Conservation (phyloP, 53 echinoderm and acorn worm species). For the Paracentrotus lividus region DNA sequence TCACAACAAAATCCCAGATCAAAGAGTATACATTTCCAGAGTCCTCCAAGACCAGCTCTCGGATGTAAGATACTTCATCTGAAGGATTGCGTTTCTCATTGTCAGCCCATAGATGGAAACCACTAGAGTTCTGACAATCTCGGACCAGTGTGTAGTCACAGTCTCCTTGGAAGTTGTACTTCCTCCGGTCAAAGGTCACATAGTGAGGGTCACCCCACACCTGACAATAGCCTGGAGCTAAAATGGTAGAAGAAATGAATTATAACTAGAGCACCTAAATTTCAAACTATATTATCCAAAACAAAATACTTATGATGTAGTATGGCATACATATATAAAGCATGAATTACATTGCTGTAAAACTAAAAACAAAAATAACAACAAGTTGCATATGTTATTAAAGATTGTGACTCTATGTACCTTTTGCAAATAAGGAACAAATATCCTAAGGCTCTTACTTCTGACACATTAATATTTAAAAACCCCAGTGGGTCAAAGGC, state of each 20-base stretch:
- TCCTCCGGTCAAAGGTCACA: constrained; percentile 74
- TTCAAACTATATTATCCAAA: no score
- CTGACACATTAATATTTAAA: no score
- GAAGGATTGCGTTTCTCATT: constrained; percentile 78
- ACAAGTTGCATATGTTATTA: no score
- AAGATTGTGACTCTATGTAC: no score
- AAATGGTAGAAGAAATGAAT: not conserved
- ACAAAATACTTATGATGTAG: no score
- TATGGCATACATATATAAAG: no score
- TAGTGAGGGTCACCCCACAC: constrained; percentile 75
- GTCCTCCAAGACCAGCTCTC: constrained; percentile 75
- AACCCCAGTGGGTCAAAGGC: no score
- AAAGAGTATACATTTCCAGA: constrained; percentile 69
- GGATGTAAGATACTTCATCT: constrained; percentile 75
- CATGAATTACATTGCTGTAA: no score
- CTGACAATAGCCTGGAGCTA: constrained; percentile 30
- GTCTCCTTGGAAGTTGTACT: constrained; percentile 84
- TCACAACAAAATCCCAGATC: constrained; percentile 66
- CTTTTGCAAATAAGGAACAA: no score
- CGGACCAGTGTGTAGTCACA: constrained; percentile 78
- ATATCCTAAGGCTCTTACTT: no score
- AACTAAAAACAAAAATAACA: no score
- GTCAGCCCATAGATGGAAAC: constrained; percentile 74
- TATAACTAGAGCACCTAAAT: not conserved
- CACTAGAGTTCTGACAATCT: constrained; percentile 62